Evolutionary conservation across 2,797 vertebrate genomes (phyloP).

Genomic region (Acanthurus leucopareius): DNA sequence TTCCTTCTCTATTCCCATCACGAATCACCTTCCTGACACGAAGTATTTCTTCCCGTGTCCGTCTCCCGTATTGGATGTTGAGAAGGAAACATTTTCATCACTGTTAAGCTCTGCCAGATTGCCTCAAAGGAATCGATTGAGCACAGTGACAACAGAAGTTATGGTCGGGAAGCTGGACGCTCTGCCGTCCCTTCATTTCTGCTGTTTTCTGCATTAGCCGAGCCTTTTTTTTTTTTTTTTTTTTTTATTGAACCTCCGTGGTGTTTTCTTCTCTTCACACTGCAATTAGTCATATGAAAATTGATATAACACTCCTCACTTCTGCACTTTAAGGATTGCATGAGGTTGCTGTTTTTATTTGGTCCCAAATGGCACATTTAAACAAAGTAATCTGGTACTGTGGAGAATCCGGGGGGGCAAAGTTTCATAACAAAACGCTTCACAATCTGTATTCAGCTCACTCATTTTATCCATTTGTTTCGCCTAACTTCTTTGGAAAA

Average conservation of each 20-base stretch:
- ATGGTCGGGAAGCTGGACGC: constrained; percentile 36
- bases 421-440: neutral
- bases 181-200: constrained; percentile 19
- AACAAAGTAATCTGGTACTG: constrained; percentile 11
- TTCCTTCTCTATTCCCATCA: constrained; percentile 37
- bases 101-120: constrained; percentile 43
- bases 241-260: constrained; percentile 2
- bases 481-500: neutral
- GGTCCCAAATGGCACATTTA: constrained; percentile 18
- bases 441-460: constrained; percentile 11
- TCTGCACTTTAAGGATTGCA: constrained; percentile 16
- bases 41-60: constrained; percentile 28
- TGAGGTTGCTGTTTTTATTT: constrained; percentile 31
- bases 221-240: neutral
- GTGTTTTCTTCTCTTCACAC: constrained; percentile 16
- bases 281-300: constrained; percentile 24
- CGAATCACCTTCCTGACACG: constrained; percentile 11
- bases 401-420: neutral
- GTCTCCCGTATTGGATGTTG: constrained; percentile 30
- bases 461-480: neutral
- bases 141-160: constrained; percentile 43
- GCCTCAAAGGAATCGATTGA: constrained; percentile 61
- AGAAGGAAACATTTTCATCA: constrained; percentile 56
- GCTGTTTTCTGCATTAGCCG: constrained; percentile 12
- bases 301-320: neutral